Conservation (phyloP, 2,113 vertebrate genomes). For the Climacteris rufus region DNA sequence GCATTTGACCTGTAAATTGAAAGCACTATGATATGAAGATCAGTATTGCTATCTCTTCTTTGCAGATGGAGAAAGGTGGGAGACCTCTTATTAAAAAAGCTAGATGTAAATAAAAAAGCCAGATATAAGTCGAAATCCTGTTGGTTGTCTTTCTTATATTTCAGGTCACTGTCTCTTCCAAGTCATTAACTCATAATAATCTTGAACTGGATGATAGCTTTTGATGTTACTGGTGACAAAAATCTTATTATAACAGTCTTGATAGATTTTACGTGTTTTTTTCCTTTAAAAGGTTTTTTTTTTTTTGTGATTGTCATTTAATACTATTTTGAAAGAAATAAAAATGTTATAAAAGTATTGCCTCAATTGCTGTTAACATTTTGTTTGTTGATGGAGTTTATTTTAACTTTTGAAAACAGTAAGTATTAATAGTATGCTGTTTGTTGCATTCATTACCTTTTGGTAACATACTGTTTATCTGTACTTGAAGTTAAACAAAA, state of each 20-base stretch:
- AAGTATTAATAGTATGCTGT: neutral
- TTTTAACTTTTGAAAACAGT: neutral
- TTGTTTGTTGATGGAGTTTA: neutral
- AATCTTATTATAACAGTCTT: neutral
- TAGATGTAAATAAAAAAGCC: neutral
- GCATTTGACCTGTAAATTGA: neutral
- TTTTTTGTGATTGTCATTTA: accelerated
- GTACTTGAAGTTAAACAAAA: neutral
- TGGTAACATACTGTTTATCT: neutral
- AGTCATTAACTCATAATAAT: neutral
- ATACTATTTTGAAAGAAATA: neutral
- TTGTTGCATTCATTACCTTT: neutral
- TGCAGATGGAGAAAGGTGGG: neutral
- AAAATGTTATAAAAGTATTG: neutral
- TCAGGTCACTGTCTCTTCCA: neutral
- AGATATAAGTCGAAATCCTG: neutral
- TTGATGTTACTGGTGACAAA: neutral
- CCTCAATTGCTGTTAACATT: neutral
- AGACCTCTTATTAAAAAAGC: neutral
- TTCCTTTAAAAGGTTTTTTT: neutral
- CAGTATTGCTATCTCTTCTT: neutral
- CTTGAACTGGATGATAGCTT: neutral
- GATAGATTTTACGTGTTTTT: neutral
- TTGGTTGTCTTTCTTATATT: neutral
- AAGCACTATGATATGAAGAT: neutral